A percentile compares a stretch with the other conserved stretches of the same genome.
phyloP scores from a whole-genome alignment of 2,113 vertebrate species.

The Xenopus borealis region DNA sequence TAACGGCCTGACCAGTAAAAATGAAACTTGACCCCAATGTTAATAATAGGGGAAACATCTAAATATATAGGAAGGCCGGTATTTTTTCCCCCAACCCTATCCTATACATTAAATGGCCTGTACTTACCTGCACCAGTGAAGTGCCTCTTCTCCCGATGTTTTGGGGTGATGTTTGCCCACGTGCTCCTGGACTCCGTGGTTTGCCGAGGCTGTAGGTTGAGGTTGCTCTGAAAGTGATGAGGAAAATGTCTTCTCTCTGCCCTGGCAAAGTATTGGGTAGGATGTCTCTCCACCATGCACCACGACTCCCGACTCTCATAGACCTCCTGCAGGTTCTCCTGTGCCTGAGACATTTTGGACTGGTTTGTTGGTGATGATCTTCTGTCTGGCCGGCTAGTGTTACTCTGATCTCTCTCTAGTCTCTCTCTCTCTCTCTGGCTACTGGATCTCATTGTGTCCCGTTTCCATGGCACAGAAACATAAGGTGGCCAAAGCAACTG shows the following conservation, averaged over 20 bases:
- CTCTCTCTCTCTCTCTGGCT: rapidly evolving
- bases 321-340: conserved; percentile 54
- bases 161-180: conserved; percentile 36
- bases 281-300: conserved; percentile 65
- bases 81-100: too few relatives aligned
- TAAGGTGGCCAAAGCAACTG: conserved; percentile 13
- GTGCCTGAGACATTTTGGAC: conserved; percentile 43
- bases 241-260: conserved; percentile 68
- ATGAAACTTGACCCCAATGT: too few relatives aligned
- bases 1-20: too few relatives aligned
- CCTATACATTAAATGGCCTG: too few relatives aligned
- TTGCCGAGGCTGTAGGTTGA: conserved; percentile 7
- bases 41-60: too few relatives aligned
- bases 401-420: not conserved
- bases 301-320: conserved; percentile 67
- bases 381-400: not conserved
- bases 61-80: too few relatives aligned
- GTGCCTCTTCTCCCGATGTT: conserved; percentile 59
- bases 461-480: conserved; percentile 50
- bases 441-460: not conserved
- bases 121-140: conserved; percentile 64
- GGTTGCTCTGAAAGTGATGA: conserved; percentile 20
- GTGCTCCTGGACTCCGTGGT: conserved; percentile 33
- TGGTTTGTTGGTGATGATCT: conserved; percentile 6
- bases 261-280: conserved; percentile 54